A percentile compares a stretch with the other conserved stretches of the same genome.
phyloP scores from a whole-genome alignment of 2,888 invertebrate genomes.

The Polyommatus icarus region DNA sequence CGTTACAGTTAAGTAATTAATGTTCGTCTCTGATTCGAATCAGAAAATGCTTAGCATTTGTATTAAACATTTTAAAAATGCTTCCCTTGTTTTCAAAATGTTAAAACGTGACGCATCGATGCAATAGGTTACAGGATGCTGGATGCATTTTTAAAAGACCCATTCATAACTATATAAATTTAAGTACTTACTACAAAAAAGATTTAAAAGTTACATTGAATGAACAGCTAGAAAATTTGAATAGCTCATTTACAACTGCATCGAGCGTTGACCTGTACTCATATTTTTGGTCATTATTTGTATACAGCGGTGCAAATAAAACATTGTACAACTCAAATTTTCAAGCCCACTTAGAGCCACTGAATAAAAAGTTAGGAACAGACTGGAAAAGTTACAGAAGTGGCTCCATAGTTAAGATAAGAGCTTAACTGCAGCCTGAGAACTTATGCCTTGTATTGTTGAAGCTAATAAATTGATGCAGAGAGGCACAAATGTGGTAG shows the following conservation, averaged over 20 bases:
- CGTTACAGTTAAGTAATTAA: no score
- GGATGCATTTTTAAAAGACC: no score
- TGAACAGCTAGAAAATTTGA: not conserved
- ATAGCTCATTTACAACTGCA: not conserved
- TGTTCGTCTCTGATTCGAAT: no score
- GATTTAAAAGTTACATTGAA: no score
- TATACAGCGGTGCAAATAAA: not conserved
- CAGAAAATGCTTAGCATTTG: no score
- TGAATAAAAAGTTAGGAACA: not conserved
- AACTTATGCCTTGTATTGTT: not conserved
- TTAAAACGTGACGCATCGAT: no score
- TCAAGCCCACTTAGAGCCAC: not conserved
- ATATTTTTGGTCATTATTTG: not conserved
- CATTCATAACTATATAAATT: no score
- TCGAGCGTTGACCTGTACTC: not conserved
- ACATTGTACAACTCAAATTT: not conserved
- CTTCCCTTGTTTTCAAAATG: no score
- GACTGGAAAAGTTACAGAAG: not conserved
- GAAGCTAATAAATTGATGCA: not conserved
- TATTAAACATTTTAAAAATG: no score
- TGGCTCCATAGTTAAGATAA: not conserved
- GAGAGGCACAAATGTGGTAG: not conserved
- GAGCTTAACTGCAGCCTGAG: not conserved
- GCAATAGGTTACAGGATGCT: no score
- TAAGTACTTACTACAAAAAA: no score